A percentile compares a stretch with the other conserved stretches of the same genome.
Evolutionary conservation across 1,140 invertebrate species (phyloP).

Genomic region (Ptiloglossa arizonensis): DNA sequence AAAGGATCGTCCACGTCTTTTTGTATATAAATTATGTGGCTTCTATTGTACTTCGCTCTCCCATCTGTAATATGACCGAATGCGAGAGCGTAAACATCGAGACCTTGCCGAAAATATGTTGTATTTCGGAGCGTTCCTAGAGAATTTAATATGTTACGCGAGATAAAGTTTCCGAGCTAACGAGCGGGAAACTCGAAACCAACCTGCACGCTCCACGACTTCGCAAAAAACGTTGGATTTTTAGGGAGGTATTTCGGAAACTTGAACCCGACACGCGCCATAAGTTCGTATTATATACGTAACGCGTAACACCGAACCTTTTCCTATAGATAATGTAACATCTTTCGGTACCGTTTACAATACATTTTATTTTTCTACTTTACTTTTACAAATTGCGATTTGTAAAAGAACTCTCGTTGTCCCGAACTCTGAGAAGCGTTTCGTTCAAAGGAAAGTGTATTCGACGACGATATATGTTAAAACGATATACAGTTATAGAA

Average conservation of each 20-base stretch:
- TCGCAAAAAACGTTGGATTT: conserved; percentile 24
- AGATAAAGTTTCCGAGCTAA: not conserved
- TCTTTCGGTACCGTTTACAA: not conserved
- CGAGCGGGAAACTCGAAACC: not conserved
- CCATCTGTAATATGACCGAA: too few species aligned
- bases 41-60: too few species aligned
- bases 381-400: too few species aligned
- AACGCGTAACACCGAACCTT: not conserved
- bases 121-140: not conserved
- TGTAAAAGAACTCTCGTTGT: too few species aligned
- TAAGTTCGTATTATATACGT: not conserved
- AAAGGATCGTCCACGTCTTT: too few species aligned
- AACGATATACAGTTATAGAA: too few species aligned
- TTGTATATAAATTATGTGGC: too few species aligned
- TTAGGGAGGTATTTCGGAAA: conserved; percentile 20
- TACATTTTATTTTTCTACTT: not conserved
- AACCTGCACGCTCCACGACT: conserved; percentile 14
- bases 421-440: too few species aligned
- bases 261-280: conserved; percentile 12
- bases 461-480: too few species aligned
- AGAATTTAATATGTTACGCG: not conserved
- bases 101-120: too few species aligned
- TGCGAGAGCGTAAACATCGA: too few species aligned
- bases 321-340: not conserved
- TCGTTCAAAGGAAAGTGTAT: too few species aligned